These are phyloP conservation scores for Pachydiplax longipennis DNA, from an alignment of 2,888 invertebrate genomes.

Conservation along the genomic window DNA sequence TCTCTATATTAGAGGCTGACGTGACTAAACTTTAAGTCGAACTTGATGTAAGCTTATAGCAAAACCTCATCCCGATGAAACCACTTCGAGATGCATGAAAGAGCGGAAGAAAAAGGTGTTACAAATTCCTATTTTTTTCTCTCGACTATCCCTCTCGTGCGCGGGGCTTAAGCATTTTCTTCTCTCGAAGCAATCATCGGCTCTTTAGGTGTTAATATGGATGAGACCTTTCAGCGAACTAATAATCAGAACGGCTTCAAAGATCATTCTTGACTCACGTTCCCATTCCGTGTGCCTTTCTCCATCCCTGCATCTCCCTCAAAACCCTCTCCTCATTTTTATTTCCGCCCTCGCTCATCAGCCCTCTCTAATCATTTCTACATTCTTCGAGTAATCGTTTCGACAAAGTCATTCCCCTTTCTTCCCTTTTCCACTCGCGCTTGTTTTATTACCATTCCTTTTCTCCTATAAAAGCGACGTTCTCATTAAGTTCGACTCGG, in stretches of 20 bases:
- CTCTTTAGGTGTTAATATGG: background rate
- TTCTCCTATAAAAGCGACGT: background rate
- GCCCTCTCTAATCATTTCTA: background rate
- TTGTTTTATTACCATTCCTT: background rate
- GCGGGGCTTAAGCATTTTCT: background rate
- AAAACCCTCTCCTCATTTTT: background rate
- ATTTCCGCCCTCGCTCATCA: background rate
- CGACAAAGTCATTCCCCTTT: background rate
- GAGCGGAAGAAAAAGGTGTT: background rate
- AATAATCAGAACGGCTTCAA: background rate
- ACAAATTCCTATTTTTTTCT: background rate
- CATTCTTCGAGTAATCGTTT: background rate
- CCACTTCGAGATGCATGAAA: too few species aligned
- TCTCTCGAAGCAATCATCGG: background rate
- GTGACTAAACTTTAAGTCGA: too few species aligned
- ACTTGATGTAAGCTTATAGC: too few species aligned
- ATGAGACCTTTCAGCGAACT: constrained; percentile 3
- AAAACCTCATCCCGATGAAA: too few species aligned
- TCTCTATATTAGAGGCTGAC: too few species aligned
- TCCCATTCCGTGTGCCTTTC: background rate
- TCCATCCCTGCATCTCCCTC: background rate
- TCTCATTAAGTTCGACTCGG: background rate
- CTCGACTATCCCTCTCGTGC: background rate
- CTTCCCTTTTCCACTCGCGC: background rate
- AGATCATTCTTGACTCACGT: background rate